Evolutionary conservation across 2,797 vertebrate species (phyloP).

Genomic region (Mormyrus hasselquistii): DNA sequence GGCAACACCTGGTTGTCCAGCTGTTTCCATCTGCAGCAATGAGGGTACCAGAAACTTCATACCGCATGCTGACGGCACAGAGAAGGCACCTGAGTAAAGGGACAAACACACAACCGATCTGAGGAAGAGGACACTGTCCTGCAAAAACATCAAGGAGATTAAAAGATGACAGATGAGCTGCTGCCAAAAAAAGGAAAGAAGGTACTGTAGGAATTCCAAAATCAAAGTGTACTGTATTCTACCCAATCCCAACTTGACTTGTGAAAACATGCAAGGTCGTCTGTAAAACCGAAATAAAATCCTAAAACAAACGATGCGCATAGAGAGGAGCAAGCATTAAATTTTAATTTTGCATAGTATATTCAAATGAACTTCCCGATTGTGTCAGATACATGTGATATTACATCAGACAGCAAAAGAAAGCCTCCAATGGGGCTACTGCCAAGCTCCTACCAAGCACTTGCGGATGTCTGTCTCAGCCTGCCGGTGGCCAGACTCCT

Average conservation of each 20-base stretch:
- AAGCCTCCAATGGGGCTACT: not conserved
- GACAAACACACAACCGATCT: not conserved
- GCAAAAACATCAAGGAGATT: not conserved
- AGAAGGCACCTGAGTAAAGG: not conserved
- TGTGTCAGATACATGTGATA: not conserved
- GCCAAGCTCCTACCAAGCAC: not conserved
- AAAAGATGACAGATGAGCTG: not conserved
- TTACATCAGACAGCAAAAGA: not conserved
- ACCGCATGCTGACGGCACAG: not conserved
- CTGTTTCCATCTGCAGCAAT: not conserved
- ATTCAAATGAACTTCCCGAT: not conserved
- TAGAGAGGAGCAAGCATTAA: not conserved
- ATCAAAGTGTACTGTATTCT: not conserved
- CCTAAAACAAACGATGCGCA: slow-evolving; percentile 32
- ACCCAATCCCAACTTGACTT: slow-evolving; percentile 30
- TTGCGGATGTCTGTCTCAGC: not conserved
- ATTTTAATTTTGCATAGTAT: not conserved
- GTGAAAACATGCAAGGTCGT: slow-evolving; percentile 40
- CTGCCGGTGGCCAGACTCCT: not conserved
- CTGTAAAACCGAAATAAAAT: slow-evolving; percentile 41
- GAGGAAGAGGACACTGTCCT: not conserved
- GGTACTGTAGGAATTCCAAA: slow-evolving; percentile 26
- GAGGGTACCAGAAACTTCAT: not conserved
- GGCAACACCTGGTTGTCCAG: not conserved
- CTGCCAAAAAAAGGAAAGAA: not conserved